Percentiles rank a stretch among this genome's conserved stretches.
Conservation (phyloP, 2,113 vertebrate species). For the Aptenodytes forsteri region DNA sequence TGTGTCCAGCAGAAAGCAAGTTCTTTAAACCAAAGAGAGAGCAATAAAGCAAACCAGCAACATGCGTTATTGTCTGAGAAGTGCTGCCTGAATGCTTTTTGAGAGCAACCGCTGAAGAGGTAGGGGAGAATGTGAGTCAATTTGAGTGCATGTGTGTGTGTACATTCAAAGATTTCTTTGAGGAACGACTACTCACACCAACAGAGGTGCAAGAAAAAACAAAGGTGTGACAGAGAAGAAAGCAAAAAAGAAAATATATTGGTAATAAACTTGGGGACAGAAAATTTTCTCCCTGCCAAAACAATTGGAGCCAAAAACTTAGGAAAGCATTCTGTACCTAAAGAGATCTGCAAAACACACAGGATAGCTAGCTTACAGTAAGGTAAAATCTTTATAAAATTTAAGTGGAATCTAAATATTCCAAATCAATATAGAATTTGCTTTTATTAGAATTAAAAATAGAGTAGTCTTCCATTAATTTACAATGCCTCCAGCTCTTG, state of each 20-base stretch:
- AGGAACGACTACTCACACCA: not conserved
- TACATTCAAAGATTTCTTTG: not conserved
- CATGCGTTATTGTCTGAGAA: not conserved
- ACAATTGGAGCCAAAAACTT: not conserved
- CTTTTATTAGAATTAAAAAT: not conserved
- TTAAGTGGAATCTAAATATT: not conserved
- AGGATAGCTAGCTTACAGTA: not conserved
- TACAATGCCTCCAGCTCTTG: not conserved
- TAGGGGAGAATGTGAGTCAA: not conserved
- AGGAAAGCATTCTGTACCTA: not conserved
- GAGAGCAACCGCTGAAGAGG: not conserved
- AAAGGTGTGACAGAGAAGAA: not conserved
- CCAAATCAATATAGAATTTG: not conserved
- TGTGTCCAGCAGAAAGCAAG: slow-evolving; percentile 32
- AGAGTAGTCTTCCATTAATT: not conserved
- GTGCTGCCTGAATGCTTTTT: not conserved
- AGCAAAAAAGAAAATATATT: not conserved
- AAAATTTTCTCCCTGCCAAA: not conserved
- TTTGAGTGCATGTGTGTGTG: not conserved
- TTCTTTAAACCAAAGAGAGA: not conserved
- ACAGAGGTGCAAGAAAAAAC: not conserved
- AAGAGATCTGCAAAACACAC: not conserved
- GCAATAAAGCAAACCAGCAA: not conserved
- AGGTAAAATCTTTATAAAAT: not conserved
- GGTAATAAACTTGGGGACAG: not conserved